Evolutionary conservation across 2,113 vertebrate genomes (phyloP).

Genomic region (Varanus salvator): DNA sequence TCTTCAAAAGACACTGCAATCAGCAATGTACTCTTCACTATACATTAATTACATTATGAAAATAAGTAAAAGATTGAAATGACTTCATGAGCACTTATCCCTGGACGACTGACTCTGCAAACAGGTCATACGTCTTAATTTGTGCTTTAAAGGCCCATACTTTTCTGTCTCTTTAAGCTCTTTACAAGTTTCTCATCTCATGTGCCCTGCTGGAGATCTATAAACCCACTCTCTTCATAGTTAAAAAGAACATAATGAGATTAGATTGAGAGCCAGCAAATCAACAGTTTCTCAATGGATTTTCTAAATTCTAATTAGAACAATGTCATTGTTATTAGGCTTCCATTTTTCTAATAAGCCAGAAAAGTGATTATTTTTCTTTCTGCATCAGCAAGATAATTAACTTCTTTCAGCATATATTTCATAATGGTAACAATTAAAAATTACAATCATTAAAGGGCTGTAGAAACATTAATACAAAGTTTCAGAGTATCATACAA

Average conservation of each 20-base stretch:
- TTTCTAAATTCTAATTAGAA: conserved; percentile 64
- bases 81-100: neutral
- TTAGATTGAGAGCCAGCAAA: conserved; percentile 68
- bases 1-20: neutral
- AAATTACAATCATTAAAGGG: conserved; percentile 27
- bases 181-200: conserved; percentile 63
- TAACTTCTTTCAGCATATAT: conserved; percentile 46
- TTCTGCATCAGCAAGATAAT: conserved; percentile 53
- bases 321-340: conserved; percentile 58
- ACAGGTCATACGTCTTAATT: neutral
- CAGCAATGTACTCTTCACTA: neutral
- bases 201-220: conserved; percentile 61
- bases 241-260: conserved; percentile 73
- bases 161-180: conserved; percentile 59
- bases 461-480: conserved; percentile 31
- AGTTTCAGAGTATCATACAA: conserved; percentile 4
- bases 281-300: conserved; percentile 51
- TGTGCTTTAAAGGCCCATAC: conserved; percentile 34
- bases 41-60: neutral
- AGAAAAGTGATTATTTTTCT: conserved; percentile 56
- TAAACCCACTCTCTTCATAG: conserved; percentile 66
- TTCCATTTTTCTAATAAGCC: conserved; percentile 43
- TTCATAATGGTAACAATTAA: conserved; percentile 46
- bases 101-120: neutral
- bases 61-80: neutral